Evolutionary conservation across 2,113 vertebrate genomes (phyloP).

Genomic region (Erythrolamprus reginae): DNA sequence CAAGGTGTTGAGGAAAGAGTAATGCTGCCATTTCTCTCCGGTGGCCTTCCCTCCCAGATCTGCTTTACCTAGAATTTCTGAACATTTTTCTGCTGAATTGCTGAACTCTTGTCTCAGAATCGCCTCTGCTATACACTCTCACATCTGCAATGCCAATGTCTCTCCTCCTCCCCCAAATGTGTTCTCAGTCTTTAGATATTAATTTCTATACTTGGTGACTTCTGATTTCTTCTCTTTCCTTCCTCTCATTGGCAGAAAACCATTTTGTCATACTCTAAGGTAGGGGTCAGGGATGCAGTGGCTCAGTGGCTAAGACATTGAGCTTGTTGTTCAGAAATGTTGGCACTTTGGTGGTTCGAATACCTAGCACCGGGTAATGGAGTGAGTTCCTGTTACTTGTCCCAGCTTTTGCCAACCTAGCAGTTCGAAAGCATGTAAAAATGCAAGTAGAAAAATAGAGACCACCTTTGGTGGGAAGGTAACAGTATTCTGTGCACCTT

Average conservation of each 20-base stretch:
- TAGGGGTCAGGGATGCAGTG: no score
- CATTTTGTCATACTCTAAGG: not conserved
- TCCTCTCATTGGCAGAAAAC: not conserved
- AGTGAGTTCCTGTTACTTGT: no score
- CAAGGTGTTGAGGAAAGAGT: not conserved
- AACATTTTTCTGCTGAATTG: not conserved
- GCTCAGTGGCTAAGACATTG: no score
- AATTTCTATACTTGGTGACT: not conserved
- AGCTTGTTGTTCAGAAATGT: no score
- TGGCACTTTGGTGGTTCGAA: no score
- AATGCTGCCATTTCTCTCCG: not conserved
- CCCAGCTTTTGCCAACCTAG: no score
- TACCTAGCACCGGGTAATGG: no score
- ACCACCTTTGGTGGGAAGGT: no score
- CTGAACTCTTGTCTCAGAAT: not conserved
- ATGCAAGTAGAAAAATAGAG: no score
- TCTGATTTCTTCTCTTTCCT: not conserved
- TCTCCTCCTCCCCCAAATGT: not conserved
- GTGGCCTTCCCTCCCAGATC: not conserved
- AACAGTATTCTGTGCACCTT: no score
- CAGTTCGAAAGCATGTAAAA: no score
- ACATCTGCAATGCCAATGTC: not conserved
- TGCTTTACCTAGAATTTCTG: not conserved
- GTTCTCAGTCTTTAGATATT: not conserved
- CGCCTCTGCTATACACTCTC: not conserved